These are phyloP conservation scores for Microtus californicus DNA, from an alignment of 2,797 vertebrate genomes.

Conservation along the genomic window DNA sequence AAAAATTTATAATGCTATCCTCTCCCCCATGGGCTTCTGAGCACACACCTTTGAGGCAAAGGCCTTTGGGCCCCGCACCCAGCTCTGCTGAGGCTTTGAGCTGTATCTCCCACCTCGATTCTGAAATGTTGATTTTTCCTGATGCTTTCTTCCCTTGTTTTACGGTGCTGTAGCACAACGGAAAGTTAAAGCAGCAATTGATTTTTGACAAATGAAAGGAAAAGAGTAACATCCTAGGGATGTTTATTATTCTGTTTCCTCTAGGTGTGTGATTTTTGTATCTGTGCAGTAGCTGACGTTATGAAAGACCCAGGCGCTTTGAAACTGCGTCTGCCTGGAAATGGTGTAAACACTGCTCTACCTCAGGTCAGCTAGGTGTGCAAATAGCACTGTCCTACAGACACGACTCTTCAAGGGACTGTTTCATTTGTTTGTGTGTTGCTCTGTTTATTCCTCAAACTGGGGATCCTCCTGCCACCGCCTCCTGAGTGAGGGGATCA, in stretches of 20 bases:
- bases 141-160: background rate
- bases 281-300: conserved; percentile 52
- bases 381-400: background rate
- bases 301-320: background rate
- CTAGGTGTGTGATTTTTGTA: conserved; percentile 35
- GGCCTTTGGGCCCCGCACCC: background rate
- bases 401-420: background rate
- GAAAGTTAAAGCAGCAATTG: conserved; percentile 41
- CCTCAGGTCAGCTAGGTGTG: background rate
- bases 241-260: conserved; percentile 68
- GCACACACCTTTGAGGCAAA: background rate
- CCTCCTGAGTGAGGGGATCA: background rate
- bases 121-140: conserved; percentile 57
- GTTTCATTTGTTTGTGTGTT: background rate
- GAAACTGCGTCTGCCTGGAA: conserved; percentile 51
- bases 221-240: conserved; percentile 37
- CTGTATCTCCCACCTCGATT: background rate
- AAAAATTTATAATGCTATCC: background rate
- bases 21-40: background rate
- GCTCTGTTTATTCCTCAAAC: background rate
- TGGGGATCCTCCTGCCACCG: background rate
- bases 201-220: conserved; percentile 54
- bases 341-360: conserved; percentile 32
- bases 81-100: background rate
- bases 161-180: background rate